A percentile compares a stretch with the other conserved stretches of the same genome.
Conservation (phyloP, 2,797 vertebrate genomes). For the Schizopygopsis pylzovi region DNA sequence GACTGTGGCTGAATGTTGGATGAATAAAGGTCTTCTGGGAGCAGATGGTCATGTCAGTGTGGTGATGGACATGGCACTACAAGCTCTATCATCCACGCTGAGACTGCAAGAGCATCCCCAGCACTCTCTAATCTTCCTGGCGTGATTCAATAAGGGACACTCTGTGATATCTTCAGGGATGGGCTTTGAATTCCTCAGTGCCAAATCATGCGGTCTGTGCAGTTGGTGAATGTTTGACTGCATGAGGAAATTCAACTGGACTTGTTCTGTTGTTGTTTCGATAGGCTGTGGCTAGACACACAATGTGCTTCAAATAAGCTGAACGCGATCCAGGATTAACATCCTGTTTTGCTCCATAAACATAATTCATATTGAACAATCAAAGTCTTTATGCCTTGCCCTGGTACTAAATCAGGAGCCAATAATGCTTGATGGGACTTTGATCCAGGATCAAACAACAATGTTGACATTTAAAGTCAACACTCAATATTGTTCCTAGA, state of each 20-base stretch:
- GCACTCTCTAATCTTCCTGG: slow-evolving; percentile 27
- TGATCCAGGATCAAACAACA: neutral
- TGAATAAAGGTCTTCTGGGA: slow-evolving; percentile 17
- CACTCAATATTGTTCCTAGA: slow-evolving; percentile 1
- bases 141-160: slow-evolving; percentile 26
- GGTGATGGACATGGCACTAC: slow-evolving; percentile 18
- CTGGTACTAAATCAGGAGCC: neutral
- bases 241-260: neutral
- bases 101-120: slow-evolving; percentile 14
- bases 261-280: neutral
- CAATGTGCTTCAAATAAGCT: neutral
- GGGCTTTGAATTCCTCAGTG: slow-evolving; percentile 13
- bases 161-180: neutral
- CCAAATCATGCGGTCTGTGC: neutral
- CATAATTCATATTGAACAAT: neutral
- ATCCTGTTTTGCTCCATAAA: slow-evolving; percentile 21
- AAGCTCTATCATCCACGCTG: slow-evolving; percentile 10
- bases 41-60: slow-evolving; percentile 44
- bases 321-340: neutral
- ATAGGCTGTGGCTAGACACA: neutral
- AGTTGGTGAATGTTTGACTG: slow-evolving; percentile 2
- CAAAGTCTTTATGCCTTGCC: neutral
- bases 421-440: neutral
- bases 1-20: neutral
- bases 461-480: neutral